Conservation (phyloP, 2,113 vertebrate genomes). For the Campylomormyrus numenius region DNA sequence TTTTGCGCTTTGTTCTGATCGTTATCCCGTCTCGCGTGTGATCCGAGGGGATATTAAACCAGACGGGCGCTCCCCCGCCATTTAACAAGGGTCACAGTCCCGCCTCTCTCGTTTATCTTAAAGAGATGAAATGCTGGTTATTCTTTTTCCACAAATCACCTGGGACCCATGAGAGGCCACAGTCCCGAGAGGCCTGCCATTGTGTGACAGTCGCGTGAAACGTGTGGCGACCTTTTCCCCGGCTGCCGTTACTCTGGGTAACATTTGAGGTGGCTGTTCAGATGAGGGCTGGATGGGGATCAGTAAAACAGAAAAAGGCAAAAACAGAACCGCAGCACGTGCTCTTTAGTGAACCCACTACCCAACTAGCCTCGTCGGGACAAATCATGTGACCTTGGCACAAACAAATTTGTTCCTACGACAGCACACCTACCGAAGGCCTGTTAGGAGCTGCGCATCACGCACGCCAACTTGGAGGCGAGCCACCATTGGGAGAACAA, state of each 20-base stretch:
- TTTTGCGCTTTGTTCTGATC: not conserved
- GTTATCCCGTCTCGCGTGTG: not conserved
- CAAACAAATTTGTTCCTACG: not conserved
- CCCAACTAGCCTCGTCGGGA: not conserved
- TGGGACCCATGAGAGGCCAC: not conserved
- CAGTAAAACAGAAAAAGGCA: not conserved
- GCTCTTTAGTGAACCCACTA: not conserved
- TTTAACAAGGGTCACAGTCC: not conserved
- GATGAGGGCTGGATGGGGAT: not conserved
- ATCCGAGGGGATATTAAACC: conserved; percentile 7
- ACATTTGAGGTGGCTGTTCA: not conserved
- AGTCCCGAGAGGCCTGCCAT: not conserved
- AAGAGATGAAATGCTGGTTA: not conserved
- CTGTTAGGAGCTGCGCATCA: not conserved
- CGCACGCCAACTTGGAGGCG: not conserved
- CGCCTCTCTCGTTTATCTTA: conserved; percentile 14
- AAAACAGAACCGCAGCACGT: not conserved
- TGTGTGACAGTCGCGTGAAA: not conserved
- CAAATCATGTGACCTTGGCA: not conserved
- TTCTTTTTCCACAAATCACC: not conserved
- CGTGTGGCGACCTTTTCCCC: not conserved
- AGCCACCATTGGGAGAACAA: not conserved
- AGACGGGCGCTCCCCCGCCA: conserved; percentile 3
- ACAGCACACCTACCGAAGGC: not conserved
- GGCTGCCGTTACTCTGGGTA: not conserved